phyloP scores from a whole-genome alignment of 2,888 invertebrate genomes.

The Diaprepes abbreviatus region DNA sequence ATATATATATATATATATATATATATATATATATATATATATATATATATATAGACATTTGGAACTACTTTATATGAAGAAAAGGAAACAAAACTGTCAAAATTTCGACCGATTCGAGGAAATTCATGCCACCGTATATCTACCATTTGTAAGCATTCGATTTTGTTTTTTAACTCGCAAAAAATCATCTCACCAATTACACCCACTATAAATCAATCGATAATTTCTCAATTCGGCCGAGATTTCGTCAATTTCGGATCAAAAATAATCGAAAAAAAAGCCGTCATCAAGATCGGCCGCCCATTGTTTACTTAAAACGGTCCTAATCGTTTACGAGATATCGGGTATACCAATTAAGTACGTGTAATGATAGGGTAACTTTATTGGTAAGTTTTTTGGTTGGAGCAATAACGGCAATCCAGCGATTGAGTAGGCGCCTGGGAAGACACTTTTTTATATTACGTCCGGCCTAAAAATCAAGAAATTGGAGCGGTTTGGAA shows the following conservation, averaged over 20 bases:
- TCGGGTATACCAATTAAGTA: slow-evolving; percentile 40
- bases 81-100: too few species aligned
- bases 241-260: slow-evolving; percentile 29
- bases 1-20: too few species aligned
- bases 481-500: slow-evolving; percentile 17
- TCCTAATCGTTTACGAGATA: slow-evolving; percentile 41
- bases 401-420: slow-evolving; percentile 37
- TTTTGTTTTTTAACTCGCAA: not conserved
- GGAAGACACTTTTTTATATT: slow-evolving; percentile 46
- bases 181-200: slow-evolving; percentile 7
- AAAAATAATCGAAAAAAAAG: slow-evolving; percentile 31
- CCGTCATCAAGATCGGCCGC: slow-evolving; percentile 41
- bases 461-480: slow-evolving; percentile 30
- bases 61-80: too few species aligned
- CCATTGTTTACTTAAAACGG: slow-evolving; percentile 49
- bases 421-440: slow-evolving; percentile 46
- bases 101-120: too few species aligned
- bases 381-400: slow-evolving; percentile 40
- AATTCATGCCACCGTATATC: too few species aligned
- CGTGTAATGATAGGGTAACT: slow-evolving; percentile 43
- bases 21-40: too few species aligned
- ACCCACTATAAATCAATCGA: slow-evolving; percentile 46
- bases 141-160: not conserved
- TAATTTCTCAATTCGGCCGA: slow-evolving; percentile 42
- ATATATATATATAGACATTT: too few species aligned